phyloP scores from a whole-genome alignment of 2,113 vertebrate species.

The Chloroceryle aenea region DNA sequence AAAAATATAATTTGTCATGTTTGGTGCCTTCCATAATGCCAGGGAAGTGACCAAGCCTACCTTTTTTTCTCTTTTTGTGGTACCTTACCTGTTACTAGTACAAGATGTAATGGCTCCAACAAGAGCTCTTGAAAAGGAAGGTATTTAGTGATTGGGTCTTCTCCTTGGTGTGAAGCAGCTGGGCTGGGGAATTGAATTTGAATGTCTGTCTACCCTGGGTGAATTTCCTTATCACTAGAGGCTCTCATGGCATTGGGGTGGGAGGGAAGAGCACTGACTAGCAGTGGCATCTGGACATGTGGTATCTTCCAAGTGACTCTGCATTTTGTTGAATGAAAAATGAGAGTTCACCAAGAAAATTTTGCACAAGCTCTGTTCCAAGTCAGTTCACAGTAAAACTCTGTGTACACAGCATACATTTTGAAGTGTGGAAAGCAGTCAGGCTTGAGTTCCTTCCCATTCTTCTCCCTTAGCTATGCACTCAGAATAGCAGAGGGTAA shows the following conservation, averaged over 20 bases:
- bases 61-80: background rate
- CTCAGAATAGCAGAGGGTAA: background rate
- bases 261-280: background rate
- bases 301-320: background rate
- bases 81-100: background rate
- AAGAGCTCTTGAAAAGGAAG: background rate
- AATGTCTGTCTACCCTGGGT: fast-evolving
- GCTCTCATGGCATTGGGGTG: background rate
- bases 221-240: background rate
- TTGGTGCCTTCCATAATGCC: background rate
- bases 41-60: background rate
- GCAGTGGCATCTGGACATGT: background rate
- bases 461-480: background rate
- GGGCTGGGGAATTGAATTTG: background rate
- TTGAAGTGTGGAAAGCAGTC: background rate
- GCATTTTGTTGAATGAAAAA: background rate
- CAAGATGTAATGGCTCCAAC: background rate
- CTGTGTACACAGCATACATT: background rate
- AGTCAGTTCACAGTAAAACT: background rate
- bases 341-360: background rate
- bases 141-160: background rate
- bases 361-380: background rate
- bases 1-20: fast-evolving
- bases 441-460: background rate
- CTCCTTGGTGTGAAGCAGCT: background rate